Base-by-base conservation (phyloP, 2,113 vertebrate species). In the Aramus guarauna region DNA sequence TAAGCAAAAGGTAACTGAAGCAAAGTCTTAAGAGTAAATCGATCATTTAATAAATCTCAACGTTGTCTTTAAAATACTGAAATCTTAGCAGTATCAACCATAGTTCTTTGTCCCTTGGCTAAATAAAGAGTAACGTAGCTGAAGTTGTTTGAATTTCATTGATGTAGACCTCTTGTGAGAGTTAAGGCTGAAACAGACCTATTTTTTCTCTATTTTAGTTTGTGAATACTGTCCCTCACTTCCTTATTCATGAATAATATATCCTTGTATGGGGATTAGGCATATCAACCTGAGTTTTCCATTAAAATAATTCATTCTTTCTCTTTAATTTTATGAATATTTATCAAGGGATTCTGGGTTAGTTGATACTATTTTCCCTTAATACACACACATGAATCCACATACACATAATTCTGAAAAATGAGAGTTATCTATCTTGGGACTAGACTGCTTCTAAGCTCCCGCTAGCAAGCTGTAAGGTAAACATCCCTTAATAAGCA, bases 231-330 rank as follows among this genome's bases (percentile, higher is more conserved):
- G 19, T 67, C 11, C 19, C 10, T 92, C 6, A 32, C 4, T 69
- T 93, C 15, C 13, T 15, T 36, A 21, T 52, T 74, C 48, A 81
- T 94, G 75, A 95, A 94, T 96, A 95, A 88, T 94, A 93, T 78
- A 96, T 86, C 30, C 19, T 21, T 59, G 8, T 39, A 41, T 36
- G 13, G 63, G 15, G 43, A 89, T 95, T 92, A 86, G 27, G 12
- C 34, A 20, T 84, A 84, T 50, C 48, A 88, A 41, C 73, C 73
- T 63, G 60, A 81, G 34, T 67, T 91, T 95, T 87, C 45, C 39
- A 60, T 79, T 85, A 47, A 93, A 96, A 83, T 32, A 66, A 39
- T 64, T 86, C 14, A 59, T 52, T 91, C 53, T 76, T 69, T 86
- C n/a, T 77, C 26, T 85, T 85, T 60, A 90, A 88, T 68, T 83